Conservation (phyloP, 2,797 vertebrate genomes). For the Hylomyscus alleni region DNA sequence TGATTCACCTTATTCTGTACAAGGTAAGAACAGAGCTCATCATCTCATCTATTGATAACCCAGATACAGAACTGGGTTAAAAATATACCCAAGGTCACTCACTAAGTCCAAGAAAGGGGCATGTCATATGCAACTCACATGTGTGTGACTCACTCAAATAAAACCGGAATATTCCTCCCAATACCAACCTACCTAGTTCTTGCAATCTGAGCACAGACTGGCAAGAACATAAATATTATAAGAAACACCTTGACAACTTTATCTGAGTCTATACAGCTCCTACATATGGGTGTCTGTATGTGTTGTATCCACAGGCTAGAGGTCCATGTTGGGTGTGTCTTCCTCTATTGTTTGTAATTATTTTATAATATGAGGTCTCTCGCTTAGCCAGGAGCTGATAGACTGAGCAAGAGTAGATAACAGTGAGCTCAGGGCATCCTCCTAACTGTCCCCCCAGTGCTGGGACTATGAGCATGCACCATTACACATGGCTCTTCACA, state of each 20-base stretch:
- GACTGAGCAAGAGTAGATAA: neutral
- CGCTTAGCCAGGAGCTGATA: neutral
- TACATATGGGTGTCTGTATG: neutral
- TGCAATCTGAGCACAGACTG: neutral
- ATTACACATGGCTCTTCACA: neutral
- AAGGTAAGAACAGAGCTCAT: neutral
- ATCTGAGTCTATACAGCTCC: neutral
- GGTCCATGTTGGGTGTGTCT: neutral
- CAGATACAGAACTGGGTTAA: neutral
- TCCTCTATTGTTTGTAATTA: neutral
- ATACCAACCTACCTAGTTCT: neutral
- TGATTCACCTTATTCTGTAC: neutral
- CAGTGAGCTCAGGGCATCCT: neutral
- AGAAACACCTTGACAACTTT: neutral
- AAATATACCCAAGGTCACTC: too few species aligned
- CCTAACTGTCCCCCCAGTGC: neutral
- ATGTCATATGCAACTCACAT: neutral
- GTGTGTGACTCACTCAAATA: neutral
- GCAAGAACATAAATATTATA: neutral
- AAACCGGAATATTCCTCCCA: neutral
- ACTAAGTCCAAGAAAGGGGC: neutral
- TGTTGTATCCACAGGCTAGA: neutral
- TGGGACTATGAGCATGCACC: neutral
- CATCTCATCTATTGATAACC: too few species aligned
- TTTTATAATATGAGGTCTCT: neutral